Base-by-base conservation (phyloP, 2,797 vertebrate species). In the Falco berigora region DNA sequence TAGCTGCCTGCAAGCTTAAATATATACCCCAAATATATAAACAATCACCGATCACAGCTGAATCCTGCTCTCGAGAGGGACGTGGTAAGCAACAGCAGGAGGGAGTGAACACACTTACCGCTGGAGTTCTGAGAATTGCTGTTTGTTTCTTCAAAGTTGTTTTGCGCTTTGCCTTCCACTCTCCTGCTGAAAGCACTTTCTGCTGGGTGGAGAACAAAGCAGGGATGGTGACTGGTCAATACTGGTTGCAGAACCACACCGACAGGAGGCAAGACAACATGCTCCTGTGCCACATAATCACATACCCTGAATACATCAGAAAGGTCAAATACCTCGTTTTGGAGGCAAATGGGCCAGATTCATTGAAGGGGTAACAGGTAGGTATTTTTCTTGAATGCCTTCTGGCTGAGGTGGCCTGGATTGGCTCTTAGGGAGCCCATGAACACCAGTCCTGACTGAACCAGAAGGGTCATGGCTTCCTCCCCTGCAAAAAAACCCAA, bases 121-220 rank as follows among this genome's bases (percentile, higher is more conserved):
- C 98, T 99, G 77, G 99, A 99, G 98, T 99, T 99, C 94, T 99
- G 99, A 11, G 99, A 99, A 95, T 98, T 98, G 97, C 98, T 99
- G 98, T 99, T 99, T 67, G 98, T 98, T 97, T 99, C 99, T 94
- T 99, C 98, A 95, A 99, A 99, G 97, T 99, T 99, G 92, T 99
- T 99, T 96, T 99, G 99, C 72, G 97, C 96, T 97, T 99, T 99
- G 95, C 98, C 97, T 98, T 99, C 99, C 94, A 99, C 97, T 98
- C 99, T 99, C 96, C 99, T 98, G 96, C 98, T 98, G 97, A 99
- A 99, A 88, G 98, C 98, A 79, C 98, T 99, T 98, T 99, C 99
- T 99, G 98, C 96, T 96, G 95, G 96, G 94, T 89, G 85, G 79
- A 96, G 92, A 97, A 93, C 58, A 97, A 78, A 96, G 96, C 66